phyloP scores from a whole-genome alignment of 2,888 invertebrate species.

The Ariolimax columbianus region DNA sequence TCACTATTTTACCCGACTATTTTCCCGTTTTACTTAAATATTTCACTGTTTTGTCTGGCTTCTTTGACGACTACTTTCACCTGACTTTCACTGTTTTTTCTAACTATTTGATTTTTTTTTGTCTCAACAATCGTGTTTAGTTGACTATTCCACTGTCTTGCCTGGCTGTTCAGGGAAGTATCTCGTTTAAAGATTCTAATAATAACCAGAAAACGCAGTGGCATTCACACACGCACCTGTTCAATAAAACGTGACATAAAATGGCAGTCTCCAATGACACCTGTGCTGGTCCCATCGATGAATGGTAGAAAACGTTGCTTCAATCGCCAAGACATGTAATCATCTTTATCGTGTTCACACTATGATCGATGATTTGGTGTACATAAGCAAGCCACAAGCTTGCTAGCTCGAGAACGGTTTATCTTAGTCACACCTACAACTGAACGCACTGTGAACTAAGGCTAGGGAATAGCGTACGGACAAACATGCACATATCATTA shows the following conservation, averaged over 20 bases:
- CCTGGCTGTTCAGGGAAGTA: not conserved
- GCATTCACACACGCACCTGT: not conserved
- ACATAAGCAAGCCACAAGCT: not conserved
- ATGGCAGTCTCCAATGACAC: not conserved
- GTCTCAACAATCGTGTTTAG: too few relatives aligned
- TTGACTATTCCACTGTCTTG: not conserved
- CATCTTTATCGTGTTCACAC: not conserved
- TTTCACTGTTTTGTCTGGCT: too few relatives aligned
- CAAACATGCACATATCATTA: too few relatives aligned
- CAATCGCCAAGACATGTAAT: not conserved
- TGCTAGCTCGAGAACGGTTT: too few relatives aligned
- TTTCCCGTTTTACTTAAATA: too few relatives aligned
- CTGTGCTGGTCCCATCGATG: not conserved
- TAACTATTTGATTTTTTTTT: too few relatives aligned
- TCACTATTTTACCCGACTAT: too few relatives aligned
- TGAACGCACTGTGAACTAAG: too few relatives aligned
- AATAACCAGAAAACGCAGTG: not conserved
- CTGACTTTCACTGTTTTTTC: too few relatives aligned
- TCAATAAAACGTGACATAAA: conserved; percentile 30
- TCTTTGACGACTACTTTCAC: too few relatives aligned
- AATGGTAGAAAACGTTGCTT: not conserved
- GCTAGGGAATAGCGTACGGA: too few relatives aligned
- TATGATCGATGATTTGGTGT: not conserved
- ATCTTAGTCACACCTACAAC: not conserved
- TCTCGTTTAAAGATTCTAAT: not conserved